These are phyloP conservation scores for Nebria salina DNA, from an alignment of 2,888 invertebrate genomes.

Conservation along the genomic window DNA sequence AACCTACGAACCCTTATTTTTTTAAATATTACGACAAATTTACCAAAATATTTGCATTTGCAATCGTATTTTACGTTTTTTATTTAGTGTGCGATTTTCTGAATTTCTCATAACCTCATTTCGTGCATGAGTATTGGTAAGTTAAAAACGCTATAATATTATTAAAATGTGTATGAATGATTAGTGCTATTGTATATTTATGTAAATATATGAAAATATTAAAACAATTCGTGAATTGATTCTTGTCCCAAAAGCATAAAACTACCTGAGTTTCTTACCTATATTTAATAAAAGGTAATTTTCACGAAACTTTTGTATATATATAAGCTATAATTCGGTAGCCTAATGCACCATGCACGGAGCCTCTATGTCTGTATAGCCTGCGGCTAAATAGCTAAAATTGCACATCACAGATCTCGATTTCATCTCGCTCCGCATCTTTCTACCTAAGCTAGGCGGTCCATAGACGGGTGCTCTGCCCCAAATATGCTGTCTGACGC, in stretches of 20 bases:
- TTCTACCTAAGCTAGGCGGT: not conserved
- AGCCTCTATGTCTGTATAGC: not conserved
- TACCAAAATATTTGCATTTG: no score
- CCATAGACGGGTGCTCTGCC: conserved; percentile 1
- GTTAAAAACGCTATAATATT: no score
- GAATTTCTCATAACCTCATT: no score
- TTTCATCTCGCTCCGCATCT: not conserved
- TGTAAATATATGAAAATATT: no score
- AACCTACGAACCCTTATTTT: no score
- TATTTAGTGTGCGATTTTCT: no score
- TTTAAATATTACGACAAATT: no score
- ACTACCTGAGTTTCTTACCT: not conserved
- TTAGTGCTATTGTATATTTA: no score
- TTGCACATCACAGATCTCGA: not conserved
- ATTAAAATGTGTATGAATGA: no score
- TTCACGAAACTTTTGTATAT: not conserved
- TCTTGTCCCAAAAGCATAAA: not conserved
- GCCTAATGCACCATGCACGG: not conserved
- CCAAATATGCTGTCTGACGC: not conserved
- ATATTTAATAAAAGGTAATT: not conserved
- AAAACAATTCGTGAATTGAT: no score
- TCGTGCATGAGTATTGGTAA: no score
- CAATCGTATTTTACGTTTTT: no score
- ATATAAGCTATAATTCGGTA: not conserved
- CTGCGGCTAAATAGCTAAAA: not conserved